Base-by-base conservation (phyloP, 2,113 vertebrate genomes). In the Henicopernis longicauda region DNA sequence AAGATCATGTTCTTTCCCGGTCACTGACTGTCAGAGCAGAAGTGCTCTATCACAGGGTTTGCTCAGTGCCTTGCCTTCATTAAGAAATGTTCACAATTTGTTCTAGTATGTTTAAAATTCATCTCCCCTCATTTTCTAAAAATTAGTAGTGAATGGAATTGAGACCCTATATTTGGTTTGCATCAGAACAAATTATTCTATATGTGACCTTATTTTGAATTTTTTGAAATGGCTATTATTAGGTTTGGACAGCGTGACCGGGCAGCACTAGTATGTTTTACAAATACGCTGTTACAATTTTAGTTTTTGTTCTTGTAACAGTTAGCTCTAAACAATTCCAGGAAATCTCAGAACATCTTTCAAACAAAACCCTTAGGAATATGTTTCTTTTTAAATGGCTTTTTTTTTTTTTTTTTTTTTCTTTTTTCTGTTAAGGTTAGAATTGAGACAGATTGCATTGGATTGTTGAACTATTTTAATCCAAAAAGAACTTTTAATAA, bases 1-100 rank as follows among this genome's bases (percentile, higher is more conserved):
- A 1, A 2, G 58, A 14, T 10, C 58, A 3, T 0, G 3, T 11
- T 21, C 40, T 12, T 9, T 54, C 47, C 31, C 6, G 2, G 52
- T 29, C 74, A 7, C 50, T 27, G 50, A 6, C 32, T 23, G 47
- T 8, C 67, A 27, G 44, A 55, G 66, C 69, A 49, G 52, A 61
- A 1, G 8, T 0, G 7, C 19, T 36, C 31, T 31, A 5, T 19
- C 55, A 7, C 22, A 13, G 70, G 25, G 3, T 31, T 52, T 76
- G 47, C 42, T 74, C 42, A 27, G 2, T 21, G 69, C 57, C 58
- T 34, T 55, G 42, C 50, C 38, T 88, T 21, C 54, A 7, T 36
- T 83, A 58, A 50, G 49, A 42, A 52, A 40, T 10, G 32, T 10
- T 78, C 72, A 38, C 32, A 21, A 4, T 71, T 84, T 55, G 63